These are phyloP conservation scores for Liparis tanakae DNA, from an alignment of 2,797 vertebrate species.

Conservation along the genomic window DNA sequence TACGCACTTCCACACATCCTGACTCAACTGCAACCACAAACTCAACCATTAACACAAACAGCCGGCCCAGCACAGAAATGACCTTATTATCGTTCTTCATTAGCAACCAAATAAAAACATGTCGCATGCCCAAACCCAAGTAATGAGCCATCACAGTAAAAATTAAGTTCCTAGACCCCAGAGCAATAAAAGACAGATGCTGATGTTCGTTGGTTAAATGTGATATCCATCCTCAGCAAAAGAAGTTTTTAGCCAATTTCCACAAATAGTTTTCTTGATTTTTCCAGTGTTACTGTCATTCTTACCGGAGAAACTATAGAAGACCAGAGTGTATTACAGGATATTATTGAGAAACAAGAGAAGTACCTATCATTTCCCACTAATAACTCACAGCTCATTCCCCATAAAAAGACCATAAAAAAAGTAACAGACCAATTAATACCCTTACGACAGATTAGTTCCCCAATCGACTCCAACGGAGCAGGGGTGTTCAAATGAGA, in stretches of 20 bases:
- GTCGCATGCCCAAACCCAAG: constrained; percentile 9
- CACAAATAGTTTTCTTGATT: constrained; percentile 37
- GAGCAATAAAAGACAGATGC: constrained; percentile 24
- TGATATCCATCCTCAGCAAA: not conserved
- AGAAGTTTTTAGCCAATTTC: not conserved
- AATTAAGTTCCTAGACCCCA: not conserved
- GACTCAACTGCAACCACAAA: not conserved
- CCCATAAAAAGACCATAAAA: constrained; percentile 42
- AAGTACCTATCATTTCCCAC: constrained; percentile 25
- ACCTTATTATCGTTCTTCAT: constrained; percentile 5
- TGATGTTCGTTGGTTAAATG: not conserved
- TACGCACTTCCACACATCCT: not conserved
- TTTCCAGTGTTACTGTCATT: constrained; percentile 20
- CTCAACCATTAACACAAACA: not conserved
- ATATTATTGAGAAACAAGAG: constrained; percentile 31
- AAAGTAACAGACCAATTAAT: constrained; percentile 49
- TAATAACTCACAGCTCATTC: constrained; percentile 40
- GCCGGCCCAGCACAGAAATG: not conserved
- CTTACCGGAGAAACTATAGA: constrained; percentile 39
- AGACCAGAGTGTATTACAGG: constrained; percentile 33
- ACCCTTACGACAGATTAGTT: constrained; percentile 39
- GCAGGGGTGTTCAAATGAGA: constrained; percentile 16
- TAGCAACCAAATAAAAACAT: constrained; percentile 22
- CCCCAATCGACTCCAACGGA: constrained; percentile 23
- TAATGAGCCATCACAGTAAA: constrained; percentile 22